Evolutionary conservation across 2,888 invertebrate genomes (phyloP).

Genomic region (Melolontha melolontha): DNA sequence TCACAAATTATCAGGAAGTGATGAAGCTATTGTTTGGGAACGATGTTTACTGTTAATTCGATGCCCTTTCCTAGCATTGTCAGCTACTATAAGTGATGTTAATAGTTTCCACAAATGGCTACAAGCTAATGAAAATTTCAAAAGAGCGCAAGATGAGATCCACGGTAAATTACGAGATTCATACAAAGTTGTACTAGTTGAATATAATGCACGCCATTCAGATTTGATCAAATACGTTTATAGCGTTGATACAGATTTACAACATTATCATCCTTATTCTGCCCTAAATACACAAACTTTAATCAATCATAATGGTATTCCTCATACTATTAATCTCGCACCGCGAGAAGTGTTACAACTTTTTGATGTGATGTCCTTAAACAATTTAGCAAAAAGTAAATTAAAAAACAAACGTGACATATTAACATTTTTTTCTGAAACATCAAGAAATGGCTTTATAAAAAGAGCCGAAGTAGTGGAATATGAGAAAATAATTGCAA

Average conservation of each 20-base stretch:
- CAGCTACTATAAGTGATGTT: constrained; percentile 51
- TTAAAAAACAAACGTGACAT: constrained; percentile 32
- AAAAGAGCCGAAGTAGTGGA: constrained; percentile 45
- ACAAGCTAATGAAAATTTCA: constrained; percentile 47
- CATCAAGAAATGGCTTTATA: constrained; percentile 46
- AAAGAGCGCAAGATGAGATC: constrained; percentile 42
- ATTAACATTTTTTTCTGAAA: constrained; percentile 36
- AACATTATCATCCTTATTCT: constrained; percentile 50
- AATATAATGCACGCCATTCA: constrained; percentile 49
- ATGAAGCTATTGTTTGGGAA: constrained; percentile 50
- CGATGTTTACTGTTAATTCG: constrained; percentile 49
- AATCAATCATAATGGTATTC: constrained; percentile 46
- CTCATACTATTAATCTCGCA: constrained; percentile 46
- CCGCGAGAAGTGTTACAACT: constrained; percentile 49
- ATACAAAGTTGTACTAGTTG: constrained; percentile 48
- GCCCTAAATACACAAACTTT: constrained; percentile 43
- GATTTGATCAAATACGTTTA: constrained; percentile 50
- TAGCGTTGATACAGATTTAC: constrained; percentile 35
- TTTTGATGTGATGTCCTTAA: constrained; percentile 45
- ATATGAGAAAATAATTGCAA: constrained; percentile 46
- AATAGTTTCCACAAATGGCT: constrained; percentile 48
- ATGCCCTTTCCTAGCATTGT: constrained; percentile 52
- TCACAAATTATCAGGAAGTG: constrained; percentile 49
- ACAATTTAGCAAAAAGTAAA: constrained; percentile 25
- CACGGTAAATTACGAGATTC: constrained; percentile 41